Percentiles rank a stretch among this genome's conserved stretches.
Evolutionary conservation across 2,888 invertebrate species (phyloP).

Genomic region (Galeopsomyia nigrocyanea): DNA sequence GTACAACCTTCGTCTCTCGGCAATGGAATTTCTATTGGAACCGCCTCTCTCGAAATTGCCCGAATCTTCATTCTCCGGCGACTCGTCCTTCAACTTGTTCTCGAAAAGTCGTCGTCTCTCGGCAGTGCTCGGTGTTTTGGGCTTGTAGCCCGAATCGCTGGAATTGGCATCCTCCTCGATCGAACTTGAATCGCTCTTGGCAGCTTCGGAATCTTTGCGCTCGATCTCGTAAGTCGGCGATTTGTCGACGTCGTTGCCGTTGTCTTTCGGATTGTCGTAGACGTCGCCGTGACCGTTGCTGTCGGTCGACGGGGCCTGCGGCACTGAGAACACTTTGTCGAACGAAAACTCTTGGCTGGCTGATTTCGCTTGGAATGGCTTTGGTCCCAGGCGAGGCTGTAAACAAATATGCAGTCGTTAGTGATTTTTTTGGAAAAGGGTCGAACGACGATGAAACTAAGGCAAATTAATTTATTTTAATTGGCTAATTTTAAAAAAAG

Average conservation of each 20-base stretch:
- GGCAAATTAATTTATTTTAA: no score
- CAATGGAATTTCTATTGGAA: constrained; percentile 79
- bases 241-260: constrained; percentile 57
- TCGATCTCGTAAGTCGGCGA: constrained; percentile 57
- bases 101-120: constrained; percentile 85
- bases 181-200: constrained; percentile 75
- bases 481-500: no score
- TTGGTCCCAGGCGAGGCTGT: constrained; percentile 88
- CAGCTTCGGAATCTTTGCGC: constrained; percentile 70
- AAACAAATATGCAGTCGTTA: constrained; percentile 52
- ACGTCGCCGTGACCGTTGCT: constrained; percentile 63
- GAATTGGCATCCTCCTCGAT: constrained; percentile 76
- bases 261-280: constrained; percentile 49
- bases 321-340: constrained; percentile 86
- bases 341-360: constrained; percentile 82
- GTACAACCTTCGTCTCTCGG: constrained; percentile 82
- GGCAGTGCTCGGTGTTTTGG: constrained; percentile 84
- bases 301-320: constrained; percentile 75
- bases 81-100: constrained; percentile 68
- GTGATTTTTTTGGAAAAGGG: no score
- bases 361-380: constrained; percentile 85
- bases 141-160: constrained; percentile 77
- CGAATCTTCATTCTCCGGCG: constrained; percentile 71
- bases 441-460: no score
- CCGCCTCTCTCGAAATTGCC: constrained; percentile 74